Conservation (phyloP, 2,888 invertebrate genomes). For the Hoplodrina blanda region DNA sequence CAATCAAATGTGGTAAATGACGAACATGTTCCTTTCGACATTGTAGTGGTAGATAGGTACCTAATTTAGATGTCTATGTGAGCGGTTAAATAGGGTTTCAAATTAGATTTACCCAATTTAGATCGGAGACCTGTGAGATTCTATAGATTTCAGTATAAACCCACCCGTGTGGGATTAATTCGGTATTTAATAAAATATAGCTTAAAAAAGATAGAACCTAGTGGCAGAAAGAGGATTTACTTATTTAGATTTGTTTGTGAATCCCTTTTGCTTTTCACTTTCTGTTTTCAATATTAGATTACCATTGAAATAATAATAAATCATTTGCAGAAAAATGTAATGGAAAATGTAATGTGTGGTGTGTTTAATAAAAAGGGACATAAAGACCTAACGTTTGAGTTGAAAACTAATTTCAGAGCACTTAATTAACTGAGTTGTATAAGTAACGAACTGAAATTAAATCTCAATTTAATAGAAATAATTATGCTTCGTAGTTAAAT, state of each 20-base stretch:
- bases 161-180: background rate
- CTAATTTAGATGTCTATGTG: background rate
- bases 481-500: background rate
- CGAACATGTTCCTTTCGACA: background rate
- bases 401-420: background rate
- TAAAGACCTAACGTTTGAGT: background rate
- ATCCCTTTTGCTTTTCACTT: background rate
- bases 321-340: background rate
- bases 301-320: slow-evolving; percentile 3
- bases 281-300: background rate
- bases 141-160: slow-evolving; percentile 8
- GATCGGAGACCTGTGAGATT: slow-evolving; percentile 1
- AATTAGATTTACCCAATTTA: slow-evolving; percentile 4
- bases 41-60: background rate
- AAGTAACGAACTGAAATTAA: slow-evolving; percentile 7
- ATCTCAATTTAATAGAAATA: background rate
- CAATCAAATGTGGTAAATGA: background rate
- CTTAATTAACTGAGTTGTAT: slow-evolving; percentile 4
- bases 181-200: slow-evolving; percentile 9
- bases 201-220: background rate
- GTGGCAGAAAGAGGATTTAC: background rate
- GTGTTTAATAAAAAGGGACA: background rate
- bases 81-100: background rate
- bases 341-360: background rate
- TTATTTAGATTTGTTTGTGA: background rate